Percentiles rank a stretch among this genome's conserved stretches.
Evolutionary conservation across 2,888 invertebrate species (phyloP).

Genomic region (Archips crataeganus): DNA sequence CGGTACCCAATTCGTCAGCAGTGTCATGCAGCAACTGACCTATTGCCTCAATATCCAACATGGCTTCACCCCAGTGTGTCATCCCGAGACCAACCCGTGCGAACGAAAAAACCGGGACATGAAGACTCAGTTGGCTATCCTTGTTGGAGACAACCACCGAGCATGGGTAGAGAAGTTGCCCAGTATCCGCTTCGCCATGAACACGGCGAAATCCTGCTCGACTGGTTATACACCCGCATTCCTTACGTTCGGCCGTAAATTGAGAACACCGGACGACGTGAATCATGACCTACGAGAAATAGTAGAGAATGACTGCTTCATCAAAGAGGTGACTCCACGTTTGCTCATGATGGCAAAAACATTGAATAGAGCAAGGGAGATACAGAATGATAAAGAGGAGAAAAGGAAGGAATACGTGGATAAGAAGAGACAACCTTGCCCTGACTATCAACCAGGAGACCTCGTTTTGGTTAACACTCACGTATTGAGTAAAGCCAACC

Average conservation of each 20-base stretch:
- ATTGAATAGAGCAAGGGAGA: no score
- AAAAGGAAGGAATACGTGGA: no score
- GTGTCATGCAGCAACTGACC: no score
- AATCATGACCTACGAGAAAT: neutral
- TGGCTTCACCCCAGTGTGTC: neutral
- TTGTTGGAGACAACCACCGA: slow-evolving; percentile 47
- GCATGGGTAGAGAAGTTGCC: slow-evolving; percentile 40
- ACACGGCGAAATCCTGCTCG: slow-evolving; percentile 6
- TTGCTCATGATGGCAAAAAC: no score
- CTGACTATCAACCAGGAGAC: no score
- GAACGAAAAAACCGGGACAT: neutral
- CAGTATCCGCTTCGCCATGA: slow-evolving; percentile 45
- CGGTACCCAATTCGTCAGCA: no score
- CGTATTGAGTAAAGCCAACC: no score
- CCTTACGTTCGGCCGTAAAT: slow-evolving; percentile 37
- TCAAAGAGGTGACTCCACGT: no score
- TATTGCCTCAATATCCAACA: neutral
- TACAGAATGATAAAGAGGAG: no score
- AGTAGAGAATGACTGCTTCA: neutral
- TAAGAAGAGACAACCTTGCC: no score
- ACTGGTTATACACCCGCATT: slow-evolving; percentile 36
- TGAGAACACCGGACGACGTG: slow-evolving; percentile 25
- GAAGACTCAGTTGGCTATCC: slow-evolving; percentile 23
- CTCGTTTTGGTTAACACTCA: no score
- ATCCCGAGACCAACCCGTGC: neutral